These are phyloP conservation scores for Pollicipes pollicipes DNA, from an alignment of 1,140 invertebrate species.

Conservation along the genomic window DNA sequence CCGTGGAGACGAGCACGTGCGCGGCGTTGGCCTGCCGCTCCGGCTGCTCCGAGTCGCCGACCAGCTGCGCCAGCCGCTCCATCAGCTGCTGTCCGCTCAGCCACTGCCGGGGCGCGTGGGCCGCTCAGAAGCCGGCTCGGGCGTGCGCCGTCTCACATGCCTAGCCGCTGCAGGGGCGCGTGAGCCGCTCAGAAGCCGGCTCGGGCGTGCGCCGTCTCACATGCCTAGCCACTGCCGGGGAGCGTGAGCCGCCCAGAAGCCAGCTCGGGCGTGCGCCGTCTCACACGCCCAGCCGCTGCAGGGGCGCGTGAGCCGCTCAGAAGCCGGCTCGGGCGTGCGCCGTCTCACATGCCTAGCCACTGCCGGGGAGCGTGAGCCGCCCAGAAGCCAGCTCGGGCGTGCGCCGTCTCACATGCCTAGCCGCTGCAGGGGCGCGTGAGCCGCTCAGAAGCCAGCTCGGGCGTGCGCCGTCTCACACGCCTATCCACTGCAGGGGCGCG, in stretches of 20 bases:
- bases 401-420: no score
- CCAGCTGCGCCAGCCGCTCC: background rate
- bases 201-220: no score
- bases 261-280: no score
- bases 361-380: no score
- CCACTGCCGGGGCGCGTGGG: conserved; percentile 27
- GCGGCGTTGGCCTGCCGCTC: background rate
- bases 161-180: conserved; percentile 62
- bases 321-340: no score
- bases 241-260: no score
- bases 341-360: background rate
- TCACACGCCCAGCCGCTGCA: background rate
- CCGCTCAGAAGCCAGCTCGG: no score
- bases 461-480: no score
- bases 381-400: no score
- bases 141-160: no score
- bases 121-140: no score
- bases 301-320: no score
- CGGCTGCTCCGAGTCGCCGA: background rate
- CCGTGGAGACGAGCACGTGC: background rate
- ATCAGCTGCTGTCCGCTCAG: conserved; percentile 33
- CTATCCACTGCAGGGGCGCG: conserved; percentile 54
- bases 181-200: conserved; percentile 45
- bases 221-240: conserved; percentile 52
- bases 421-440: conserved; percentile 61